These are phyloP conservation scores for Eupithecia inturbata DNA, from an alignment of 2,888 invertebrate species.

Conservation along the genomic window DNA sequence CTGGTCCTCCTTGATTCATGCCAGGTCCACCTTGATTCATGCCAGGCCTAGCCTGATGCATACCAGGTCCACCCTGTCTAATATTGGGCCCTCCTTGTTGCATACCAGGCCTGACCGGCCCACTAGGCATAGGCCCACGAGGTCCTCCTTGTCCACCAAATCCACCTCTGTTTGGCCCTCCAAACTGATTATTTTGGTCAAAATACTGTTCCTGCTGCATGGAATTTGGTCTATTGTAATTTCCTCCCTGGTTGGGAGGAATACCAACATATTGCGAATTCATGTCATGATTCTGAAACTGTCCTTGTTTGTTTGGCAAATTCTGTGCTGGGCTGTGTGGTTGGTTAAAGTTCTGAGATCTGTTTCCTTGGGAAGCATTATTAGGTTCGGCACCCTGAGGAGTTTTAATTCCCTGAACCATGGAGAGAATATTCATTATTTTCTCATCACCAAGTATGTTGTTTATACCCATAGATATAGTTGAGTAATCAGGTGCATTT, in stretches of 20 bases:
- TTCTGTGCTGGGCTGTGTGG: slow-evolving; percentile 57
- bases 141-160: slow-evolving; percentile 10
- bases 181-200: slow-evolving; percentile 55
- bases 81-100: slow-evolving; percentile 20
- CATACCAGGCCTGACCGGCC: slow-evolving; percentile 17
- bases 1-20: slow-evolving; percentile 22
- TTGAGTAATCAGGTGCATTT: slow-evolving; percentile 79
- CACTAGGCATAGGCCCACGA: background rate
- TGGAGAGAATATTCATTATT: slow-evolving; percentile 85
- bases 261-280: slow-evolving; percentile 49
- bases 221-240: slow-evolving; percentile 47
- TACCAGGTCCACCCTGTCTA: slow-evolving; percentile 45
- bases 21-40: slow-evolving; percentile 16
- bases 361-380: slow-evolving; percentile 48
- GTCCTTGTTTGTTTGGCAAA: slow-evolving; percentile 51
- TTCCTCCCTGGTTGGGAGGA: slow-evolving; percentile 48
- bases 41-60: slow-evolving; percentile 18
- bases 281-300: slow-evolving; percentile 50
- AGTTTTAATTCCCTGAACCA: slow-evolving; percentile 57
- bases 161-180: slow-evolving; percentile 31
- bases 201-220: slow-evolving; percentile 55
- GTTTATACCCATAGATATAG: slow-evolving; percentile 86
- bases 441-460: slow-evolving; percentile 86
- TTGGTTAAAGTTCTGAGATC: slow-evolving; percentile 52
- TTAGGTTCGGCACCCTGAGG: slow-evolving; percentile 21